Evolutionary conservation across 2,797 vertebrate species (phyloP), one percentile per base, ranked within the genome.

Genomic region (Danio albolineatus): DNA sequence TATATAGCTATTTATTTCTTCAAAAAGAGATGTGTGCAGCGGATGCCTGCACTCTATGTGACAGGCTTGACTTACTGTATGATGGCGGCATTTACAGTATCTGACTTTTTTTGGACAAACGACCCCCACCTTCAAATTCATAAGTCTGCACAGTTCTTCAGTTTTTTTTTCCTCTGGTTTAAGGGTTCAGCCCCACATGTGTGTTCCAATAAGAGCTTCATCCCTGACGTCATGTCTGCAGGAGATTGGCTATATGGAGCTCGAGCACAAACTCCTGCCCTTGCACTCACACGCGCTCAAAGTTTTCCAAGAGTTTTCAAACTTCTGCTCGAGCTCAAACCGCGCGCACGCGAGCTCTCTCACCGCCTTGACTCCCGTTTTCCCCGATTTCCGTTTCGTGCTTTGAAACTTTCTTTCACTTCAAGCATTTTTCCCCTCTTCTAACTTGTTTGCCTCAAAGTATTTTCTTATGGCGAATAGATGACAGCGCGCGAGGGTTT

Each of bases 161-260:
- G 7, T 56, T 36, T 46, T 38, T 46, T 38, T 28, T 39, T 17
- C 12, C 38, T 57, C 59, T 44, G n/a, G 79, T 65, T 79, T 81
- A 56, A 71, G 86, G 80, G 85, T 80, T 82, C 79, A 82, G 87
- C 86, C 83, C 82, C 82, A 82, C 82, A 71, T 62, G 67, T 53
- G 65, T 57, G 85, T 89, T 90, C 90, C 91, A 86, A 85, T 92
- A 87, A 90, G 89, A 89, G 86, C 82, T 90, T 90, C 86, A 89
- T 89, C 85, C 84, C 86, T 95, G 95, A 96, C 95, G 96, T 97
- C 96, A 96, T 86, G 94, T 93, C 94, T 94, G 90, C 84, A 84
- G 86, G 91, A 93, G 95, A 95, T 94, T 91, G 95, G 95, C 92
- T 93, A 93, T 76, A 86, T 72, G 48, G 82, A 19, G 87, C 82